Conservation (phyloP, 2,113 vertebrate species). For the Corynorhinus townsendii region DNA sequence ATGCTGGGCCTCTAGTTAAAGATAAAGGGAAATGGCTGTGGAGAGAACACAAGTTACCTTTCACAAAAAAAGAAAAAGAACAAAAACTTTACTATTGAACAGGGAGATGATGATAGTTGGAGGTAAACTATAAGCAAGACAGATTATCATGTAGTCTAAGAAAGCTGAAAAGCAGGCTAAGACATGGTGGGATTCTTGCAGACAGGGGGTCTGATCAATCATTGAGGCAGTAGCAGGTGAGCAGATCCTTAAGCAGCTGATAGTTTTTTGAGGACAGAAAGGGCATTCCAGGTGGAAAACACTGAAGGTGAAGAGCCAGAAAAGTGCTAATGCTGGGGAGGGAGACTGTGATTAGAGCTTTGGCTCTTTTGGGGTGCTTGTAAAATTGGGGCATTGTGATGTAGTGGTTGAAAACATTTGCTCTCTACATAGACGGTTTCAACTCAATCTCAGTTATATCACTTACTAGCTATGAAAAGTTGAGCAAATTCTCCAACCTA, state of each 20-base stretch:
- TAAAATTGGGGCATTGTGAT: background rate
- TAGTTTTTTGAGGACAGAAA: background rate
- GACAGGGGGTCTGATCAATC: background rate
- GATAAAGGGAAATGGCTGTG: background rate
- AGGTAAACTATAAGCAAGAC: background rate
- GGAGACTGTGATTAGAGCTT: background rate
- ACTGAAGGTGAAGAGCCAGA: background rate
- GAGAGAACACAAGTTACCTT: background rate
- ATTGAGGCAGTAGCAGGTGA: background rate
- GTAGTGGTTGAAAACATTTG: background rate
- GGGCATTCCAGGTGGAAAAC: background rate
- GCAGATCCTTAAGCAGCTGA: background rate
- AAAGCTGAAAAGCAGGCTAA: background rate
- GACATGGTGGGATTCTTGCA: background rate
- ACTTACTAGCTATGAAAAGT: background rate
- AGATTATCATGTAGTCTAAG: background rate
- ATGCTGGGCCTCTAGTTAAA: background rate
- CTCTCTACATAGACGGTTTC: background rate
- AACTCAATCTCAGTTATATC: background rate
- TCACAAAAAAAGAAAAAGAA: background rate
- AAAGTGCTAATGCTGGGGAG: background rate
- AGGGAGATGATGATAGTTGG: background rate
- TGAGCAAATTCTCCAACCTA: background rate
- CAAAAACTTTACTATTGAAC: background rate
- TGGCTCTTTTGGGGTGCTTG: background rate